Base-by-base conservation (phyloP, 2,113 vertebrate genomes). In the Seriola rivoliana region DNA sequence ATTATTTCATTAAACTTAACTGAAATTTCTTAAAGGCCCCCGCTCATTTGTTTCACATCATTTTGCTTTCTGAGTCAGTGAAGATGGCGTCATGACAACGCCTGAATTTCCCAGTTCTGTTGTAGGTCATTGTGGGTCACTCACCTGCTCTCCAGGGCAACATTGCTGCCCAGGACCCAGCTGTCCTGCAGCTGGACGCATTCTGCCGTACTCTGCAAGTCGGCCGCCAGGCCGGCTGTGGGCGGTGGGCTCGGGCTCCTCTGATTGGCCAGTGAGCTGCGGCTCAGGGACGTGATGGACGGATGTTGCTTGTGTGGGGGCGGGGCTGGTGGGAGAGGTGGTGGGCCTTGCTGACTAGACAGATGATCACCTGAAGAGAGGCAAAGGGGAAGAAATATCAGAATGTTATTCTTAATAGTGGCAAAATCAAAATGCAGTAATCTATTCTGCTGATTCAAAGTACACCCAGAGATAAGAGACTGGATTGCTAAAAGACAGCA, bases 141-240 rank as follows among this genome's bases (percentile, higher is more conserved):
- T 95, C 95, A 99, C 98, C 98, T 98, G 97, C 97, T 99, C 95
- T 99, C 98, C 97, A 99, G 96, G 95, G 97, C 97, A 44, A 98
- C 97, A 96, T 98, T 98, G 96, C 97, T 98, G 95, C 98, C 98
- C 96, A 99, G 96, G 92, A 99, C 98, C 98, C 98, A 99, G 97
- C 98, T 99, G 97, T 99, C 98, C 96, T 99, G 98, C 97, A 99
- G 98, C 97, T 99, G 98, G 96, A 98, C 98, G 89, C 98, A 99
- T 97, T 99, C 98, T 78, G 98, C 97, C 93, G 98, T 98, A 94
- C 97, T 98, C 96, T 98, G 98, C 96, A 99, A 96, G 95, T 99
- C 98, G 94, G 97, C 96, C 95, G 97, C 97, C 96, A 98, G 96
- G 92, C 96, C 97, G 96, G 96, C 97, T 95, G 97, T 93, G 92